These are phyloP conservation scores for Sebastes minor DNA, from an alignment of 2,797 vertebrate genomes.

Conservation along the genomic window DNA sequence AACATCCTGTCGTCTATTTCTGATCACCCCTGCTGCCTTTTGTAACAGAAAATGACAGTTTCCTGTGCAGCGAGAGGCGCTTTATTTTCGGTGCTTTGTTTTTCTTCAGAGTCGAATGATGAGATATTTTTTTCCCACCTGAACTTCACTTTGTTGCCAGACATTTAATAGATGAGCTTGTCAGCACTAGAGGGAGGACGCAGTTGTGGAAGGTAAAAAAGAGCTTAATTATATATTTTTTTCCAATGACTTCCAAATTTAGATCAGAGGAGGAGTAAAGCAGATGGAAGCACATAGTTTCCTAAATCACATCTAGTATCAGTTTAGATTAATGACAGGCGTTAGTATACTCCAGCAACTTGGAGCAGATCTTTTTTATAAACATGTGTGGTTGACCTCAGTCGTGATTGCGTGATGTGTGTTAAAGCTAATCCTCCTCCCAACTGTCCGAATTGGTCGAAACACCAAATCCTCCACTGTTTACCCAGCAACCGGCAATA, in stretches of 20 bases:
- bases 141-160: slow-evolving; percentile 26
- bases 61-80: slow-evolving; percentile 40
- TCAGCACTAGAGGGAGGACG: slow-evolving; percentile 13
- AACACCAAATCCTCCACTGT: slow-evolving; percentile 36
- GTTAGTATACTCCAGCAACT: background rate
- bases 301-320: background rate
- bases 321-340: background rate
- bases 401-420: slow-evolving; percentile 2
- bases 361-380: background rate
- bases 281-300: background rate
- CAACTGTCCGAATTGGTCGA: slow-evolving; percentile 20
- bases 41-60: slow-evolving; percentile 66
- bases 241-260: background rate
- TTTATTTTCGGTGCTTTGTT: slow-evolving; percentile 51
- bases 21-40: slow-evolving; percentile 41
- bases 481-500: slow-evolving; percentile 3
- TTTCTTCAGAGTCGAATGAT: slow-evolving; percentile 27
- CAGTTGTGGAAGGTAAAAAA: background rate
- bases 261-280: background rate
- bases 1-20: slow-evolving; percentile 76
- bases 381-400: background rate
- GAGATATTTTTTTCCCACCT: slow-evolving; percentile 18
- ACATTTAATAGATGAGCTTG: slow-evolving; percentile 21
- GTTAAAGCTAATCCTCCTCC: slow-evolving; percentile 30
- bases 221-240: background rate